Evolutionary conservation across 2,113 vertebrate species (phyloP).

Genomic region (Calonectris borealis): DNA sequence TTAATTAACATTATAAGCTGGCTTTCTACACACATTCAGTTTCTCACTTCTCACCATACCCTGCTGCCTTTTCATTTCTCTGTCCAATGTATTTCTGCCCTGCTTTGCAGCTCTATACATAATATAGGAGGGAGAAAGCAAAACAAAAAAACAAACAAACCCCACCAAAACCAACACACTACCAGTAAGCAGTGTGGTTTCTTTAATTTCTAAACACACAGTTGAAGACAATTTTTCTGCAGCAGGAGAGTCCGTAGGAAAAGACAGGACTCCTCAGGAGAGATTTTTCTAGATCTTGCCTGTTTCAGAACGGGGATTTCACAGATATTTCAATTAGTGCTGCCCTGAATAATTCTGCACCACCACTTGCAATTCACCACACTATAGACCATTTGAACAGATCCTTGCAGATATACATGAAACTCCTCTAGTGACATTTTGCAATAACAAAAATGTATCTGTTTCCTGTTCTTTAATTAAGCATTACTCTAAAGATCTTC

Average conservation of each 20-base stretch:
- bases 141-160: not conserved
- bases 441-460: not conserved
- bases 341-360: not conserved
- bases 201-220: not conserved
- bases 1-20: not conserved
- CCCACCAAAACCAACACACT: too few species aligned
- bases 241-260: not conserved
- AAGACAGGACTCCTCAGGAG: not conserved
- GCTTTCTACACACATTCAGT: not conserved
- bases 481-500: not conserved
- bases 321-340: not conserved
- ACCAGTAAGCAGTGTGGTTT: not conserved
- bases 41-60: not conserved
- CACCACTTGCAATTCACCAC: not conserved
- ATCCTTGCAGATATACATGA: not conserved
- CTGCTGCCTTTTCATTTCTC: not conserved
- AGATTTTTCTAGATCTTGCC: not conserved
- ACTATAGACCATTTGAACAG: not conserved
- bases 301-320: not conserved
- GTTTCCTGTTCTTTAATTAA: slow-evolving; percentile 1
- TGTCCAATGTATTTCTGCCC: not conserved
- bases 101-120: not conserved
- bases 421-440: not conserved
- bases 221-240: not conserved
- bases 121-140: not conserved